These are phyloP conservation scores for Dipus sagitta DNA, from an alignment of 2,797 vertebrate genomes.

Conservation along the genomic window DNA sequence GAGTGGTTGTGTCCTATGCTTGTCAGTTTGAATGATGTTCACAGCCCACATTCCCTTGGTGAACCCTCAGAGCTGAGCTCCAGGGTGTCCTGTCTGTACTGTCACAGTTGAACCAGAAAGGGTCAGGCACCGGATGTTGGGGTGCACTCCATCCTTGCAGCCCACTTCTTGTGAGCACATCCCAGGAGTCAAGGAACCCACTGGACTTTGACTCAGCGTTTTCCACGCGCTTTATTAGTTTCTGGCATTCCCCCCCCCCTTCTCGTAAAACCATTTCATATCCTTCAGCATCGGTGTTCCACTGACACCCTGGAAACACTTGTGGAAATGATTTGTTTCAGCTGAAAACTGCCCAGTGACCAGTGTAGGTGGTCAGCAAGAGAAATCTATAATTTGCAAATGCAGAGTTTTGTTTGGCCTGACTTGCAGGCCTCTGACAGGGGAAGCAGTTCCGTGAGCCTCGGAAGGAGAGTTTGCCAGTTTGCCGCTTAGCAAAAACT, in stretches of 20 bases:
- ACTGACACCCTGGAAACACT: constrained; percentile 69
- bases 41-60: neutral
- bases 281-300: constrained; percentile 45
- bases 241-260: neutral
- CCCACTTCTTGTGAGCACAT: neutral
- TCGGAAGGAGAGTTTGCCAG: neutral
- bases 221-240: constrained; percentile 48
- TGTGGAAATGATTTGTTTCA: constrained; percentile 69
- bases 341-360: constrained; percentile 28
- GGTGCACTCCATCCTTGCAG: neutral
- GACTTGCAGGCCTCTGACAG: constrained; percentile 3
- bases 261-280: constrained; percentile 60
- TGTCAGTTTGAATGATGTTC: neutral
- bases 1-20: neutral
- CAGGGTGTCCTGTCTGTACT: neutral
- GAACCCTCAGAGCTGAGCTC: neutral
- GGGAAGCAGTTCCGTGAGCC: neutral
- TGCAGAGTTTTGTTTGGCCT: constrained; percentile 63
- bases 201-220: constrained; percentile 43
- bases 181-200: neutral
- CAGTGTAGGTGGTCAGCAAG: constrained; percentile 65
- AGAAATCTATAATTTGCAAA: constrained; percentile 63
- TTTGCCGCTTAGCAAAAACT: neutral
- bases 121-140: neutral
- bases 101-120: neutral